phyloP scores from a whole-genome alignment of 2,113 vertebrate species.

The Dicaeum eximium region DNA sequence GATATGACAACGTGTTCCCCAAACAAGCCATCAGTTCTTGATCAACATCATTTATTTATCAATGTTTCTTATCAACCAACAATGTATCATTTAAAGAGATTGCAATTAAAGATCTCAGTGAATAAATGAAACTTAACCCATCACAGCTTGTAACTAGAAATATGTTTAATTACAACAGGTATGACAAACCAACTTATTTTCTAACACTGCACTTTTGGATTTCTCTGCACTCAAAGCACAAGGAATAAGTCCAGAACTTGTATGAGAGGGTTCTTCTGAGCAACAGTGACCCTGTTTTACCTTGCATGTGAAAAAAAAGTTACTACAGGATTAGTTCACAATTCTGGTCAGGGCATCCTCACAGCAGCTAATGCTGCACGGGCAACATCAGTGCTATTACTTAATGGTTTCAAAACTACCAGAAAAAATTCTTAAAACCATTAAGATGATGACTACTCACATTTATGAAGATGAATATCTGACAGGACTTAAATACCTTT shows the following conservation, averaged over 20 bases:
- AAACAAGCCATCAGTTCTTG: neutral
- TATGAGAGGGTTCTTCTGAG: neutral
- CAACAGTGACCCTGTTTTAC: neutral
- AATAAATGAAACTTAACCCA: neutral
- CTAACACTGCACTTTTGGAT: neutral
- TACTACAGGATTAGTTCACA: neutral
- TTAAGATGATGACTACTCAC: neutral
- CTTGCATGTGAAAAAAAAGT: neutral
- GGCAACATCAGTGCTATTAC: neutral
- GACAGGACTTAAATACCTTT: neutral
- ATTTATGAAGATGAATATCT: neutral
- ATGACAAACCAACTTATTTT: neutral
- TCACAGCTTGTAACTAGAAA: neutral
- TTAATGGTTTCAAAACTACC: neutral
- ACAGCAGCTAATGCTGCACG: neutral
- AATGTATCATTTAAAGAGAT: neutral
- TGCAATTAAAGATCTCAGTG: neutral
- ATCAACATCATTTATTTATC: neutral
- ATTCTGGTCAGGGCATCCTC: neutral
- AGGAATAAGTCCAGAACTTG: neutral
- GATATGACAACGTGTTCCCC: neutral
- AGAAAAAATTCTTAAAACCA: neutral
- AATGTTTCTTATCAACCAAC: neutral
- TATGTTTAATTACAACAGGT: neutral
- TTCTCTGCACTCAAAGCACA: neutral